These are phyloP conservation scores for Arge pagana DNA, from an alignment of 2,888 invertebrate species.

Conservation along the genomic window DNA sequence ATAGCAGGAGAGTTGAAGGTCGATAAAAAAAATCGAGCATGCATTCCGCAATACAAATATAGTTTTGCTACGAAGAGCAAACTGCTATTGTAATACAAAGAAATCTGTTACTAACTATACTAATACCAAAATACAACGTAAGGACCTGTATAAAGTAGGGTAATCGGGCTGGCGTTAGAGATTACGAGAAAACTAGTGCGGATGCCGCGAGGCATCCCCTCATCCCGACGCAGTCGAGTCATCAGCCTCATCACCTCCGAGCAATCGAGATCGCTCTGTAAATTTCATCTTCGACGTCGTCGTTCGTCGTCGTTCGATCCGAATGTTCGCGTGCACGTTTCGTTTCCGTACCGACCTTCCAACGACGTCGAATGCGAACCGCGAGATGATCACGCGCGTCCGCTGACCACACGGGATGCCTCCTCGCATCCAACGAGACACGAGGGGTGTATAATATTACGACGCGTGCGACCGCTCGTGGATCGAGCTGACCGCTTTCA, in stretches of 20 bases:
- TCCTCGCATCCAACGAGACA: conserved; percentile 30
- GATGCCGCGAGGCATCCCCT: conserved; percentile 36
- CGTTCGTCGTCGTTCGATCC: too few species aligned
- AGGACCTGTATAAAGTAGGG: conserved; percentile 23
- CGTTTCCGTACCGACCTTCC: too few species aligned
- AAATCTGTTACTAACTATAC: conserved; percentile 27
- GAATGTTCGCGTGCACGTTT: too few species aligned
- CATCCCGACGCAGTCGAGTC: conserved; percentile 23
- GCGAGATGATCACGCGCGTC: too few species aligned
- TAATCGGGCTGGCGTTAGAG: conserved; percentile 28
- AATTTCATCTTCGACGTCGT: too few species aligned
- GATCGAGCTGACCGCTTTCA: conserved; percentile 48
- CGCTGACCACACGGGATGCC: conserved; percentile 34
- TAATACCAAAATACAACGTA: conserved; percentile 23
- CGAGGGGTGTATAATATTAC: conserved; percentile 30
- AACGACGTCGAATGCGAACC: too few species aligned
- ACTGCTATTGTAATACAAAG: conserved; percentile 20
- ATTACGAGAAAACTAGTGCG: conserved; percentile 31
- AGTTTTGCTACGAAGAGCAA: conserved; percentile 18
- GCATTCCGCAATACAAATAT: conserved; percentile 36
- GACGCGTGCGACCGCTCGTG: conserved; percentile 44
- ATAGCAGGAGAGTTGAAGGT: conserved; percentile 19
- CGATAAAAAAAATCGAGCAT: conserved; percentile 30
- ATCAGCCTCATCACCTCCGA: too few species aligned
- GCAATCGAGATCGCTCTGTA: too few species aligned